Evolutionary conservation across 2,888 invertebrate species (phyloP), one percentile per base, ranked within the genome.

Genomic region (Byasa hedistus): DNA sequence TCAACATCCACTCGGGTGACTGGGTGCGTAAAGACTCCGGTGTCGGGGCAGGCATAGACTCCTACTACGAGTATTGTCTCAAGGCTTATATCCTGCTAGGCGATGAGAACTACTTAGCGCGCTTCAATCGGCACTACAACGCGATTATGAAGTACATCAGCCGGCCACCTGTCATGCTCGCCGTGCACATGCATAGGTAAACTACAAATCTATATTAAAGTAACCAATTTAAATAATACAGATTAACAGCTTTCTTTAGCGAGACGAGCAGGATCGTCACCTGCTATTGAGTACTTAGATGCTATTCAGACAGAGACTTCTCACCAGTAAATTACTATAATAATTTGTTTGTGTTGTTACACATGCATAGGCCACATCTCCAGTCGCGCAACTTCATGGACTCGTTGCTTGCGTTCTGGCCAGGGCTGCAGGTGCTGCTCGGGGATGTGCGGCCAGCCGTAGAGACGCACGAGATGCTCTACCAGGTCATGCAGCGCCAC

Each of bases 391-490:
- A 98, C 87, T 99, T 98, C 83, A 99, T 99, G 98, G 99, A 99
- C 87, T 96, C 99, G 0, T 88, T 99, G 68, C 91, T 98, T 57
- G 99, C 99, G 7, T 99, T 99, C 79, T 99, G 99, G 99, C 99
- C 99, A 0, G 99, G 99, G 0, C 91, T 99, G 21, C 98, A 99
- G 92, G 97, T 97, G 72, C 75, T 94, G 4, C 92, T 94, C 76
- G 99, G 99, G 0, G 99, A 99, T 83, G 94, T 99, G 17, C 96
- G 97, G 78, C 97, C 98, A 12, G 99, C 99, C 0, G 98, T 99
- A n/a, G 98, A 99, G 91, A 98, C 98, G 0, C 99, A 99, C 82
- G 99, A 99, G 87, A 98, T 99, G 98, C 93, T 99, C 2, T 98
- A 98, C 85, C 99, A 99, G 91, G 98, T 99, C 19, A 98, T 98